Percentiles rank a stretch among this genome's conserved stretches.
Conservation (phyloP, 1,140 invertebrate genomes). For the Diorhabda elongata region DNA sequence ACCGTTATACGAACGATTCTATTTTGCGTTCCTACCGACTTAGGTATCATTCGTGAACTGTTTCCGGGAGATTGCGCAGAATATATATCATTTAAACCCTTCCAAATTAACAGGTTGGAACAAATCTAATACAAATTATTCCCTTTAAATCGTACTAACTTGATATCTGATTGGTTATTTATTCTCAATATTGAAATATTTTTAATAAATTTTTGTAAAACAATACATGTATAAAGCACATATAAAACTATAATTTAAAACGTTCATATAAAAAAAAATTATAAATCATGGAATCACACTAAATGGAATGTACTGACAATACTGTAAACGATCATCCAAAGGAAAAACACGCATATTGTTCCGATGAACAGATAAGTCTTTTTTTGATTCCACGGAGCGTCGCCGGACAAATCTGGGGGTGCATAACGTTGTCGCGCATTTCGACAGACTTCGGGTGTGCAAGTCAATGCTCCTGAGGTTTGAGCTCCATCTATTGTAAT, state of each 20-base stretch:
- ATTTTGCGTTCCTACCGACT: no score
- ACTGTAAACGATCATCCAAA: slow-evolving; percentile 52
- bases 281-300: slow-evolving; percentile 14
- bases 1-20: no score
- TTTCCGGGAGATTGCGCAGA: no score
- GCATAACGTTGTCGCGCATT: slow-evolving; percentile 37
- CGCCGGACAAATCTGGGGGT: slow-evolving; percentile 44
- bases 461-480: slow-evolving; percentile 29
- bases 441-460: slow-evolving; percentile 41
- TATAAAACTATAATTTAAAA: slow-evolving; percentile 1
- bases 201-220: no score
- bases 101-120: no score
- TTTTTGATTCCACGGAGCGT: slow-evolving; percentile 51
- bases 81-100: no score
- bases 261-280: neutral
- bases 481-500: slow-evolving; percentile 20
- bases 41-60: no score
- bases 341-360: slow-evolving; percentile 46
- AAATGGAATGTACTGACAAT: slow-evolving; percentile 29
- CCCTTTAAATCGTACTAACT: neutral
- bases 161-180: neutral
- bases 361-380: slow-evolving; percentile 51
- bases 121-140: neutral
- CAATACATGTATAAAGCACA: neutral
- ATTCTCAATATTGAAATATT: no score